These are phyloP conservation scores for Periophthalmus modestus DNA, from an alignment of 2,113 vertebrate species.

Conservation along the genomic window DNA sequence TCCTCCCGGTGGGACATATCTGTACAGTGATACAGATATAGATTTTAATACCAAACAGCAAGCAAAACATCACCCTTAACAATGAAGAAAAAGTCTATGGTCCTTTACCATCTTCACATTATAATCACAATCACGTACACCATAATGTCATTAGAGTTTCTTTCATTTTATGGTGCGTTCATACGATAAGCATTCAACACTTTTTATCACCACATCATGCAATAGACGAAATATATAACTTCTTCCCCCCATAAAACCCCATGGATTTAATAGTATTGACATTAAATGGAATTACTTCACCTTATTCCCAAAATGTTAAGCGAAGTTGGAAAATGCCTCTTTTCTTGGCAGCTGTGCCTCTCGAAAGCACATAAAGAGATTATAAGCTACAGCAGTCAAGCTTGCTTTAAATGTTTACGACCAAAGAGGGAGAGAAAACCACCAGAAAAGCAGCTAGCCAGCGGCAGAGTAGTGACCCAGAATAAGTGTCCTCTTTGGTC, in stretches of 20 bases:
- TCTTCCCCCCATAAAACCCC: neutral
- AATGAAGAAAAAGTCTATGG: no score
- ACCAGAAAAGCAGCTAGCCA: neutral
- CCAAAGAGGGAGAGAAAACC: neutral
- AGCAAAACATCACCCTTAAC: no score
- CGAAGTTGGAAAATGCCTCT: neutral
- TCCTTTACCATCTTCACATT: no score
- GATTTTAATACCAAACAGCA: no score
- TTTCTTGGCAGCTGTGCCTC: neutral
- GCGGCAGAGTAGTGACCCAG: conserved; percentile 5
- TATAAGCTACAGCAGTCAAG: conserved; percentile 8
- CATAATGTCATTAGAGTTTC: no score
- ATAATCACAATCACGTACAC: no score
- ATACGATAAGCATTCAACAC: no score
- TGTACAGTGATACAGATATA: no score
- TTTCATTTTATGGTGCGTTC: no score
- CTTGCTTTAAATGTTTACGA: conserved; percentile 7
- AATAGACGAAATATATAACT: neutral
- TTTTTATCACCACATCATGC: neutral
- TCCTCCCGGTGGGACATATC: no score
- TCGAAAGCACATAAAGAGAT: conserved; percentile 3
- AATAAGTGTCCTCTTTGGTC: conserved; percentile 9
- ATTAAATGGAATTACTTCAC: neutral
- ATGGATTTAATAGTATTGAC: neutral
- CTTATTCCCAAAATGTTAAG: neutral